Conservation (phyloP, 2,797 vertebrate species). For the Arnoldichthys spilopterus region DNA sequence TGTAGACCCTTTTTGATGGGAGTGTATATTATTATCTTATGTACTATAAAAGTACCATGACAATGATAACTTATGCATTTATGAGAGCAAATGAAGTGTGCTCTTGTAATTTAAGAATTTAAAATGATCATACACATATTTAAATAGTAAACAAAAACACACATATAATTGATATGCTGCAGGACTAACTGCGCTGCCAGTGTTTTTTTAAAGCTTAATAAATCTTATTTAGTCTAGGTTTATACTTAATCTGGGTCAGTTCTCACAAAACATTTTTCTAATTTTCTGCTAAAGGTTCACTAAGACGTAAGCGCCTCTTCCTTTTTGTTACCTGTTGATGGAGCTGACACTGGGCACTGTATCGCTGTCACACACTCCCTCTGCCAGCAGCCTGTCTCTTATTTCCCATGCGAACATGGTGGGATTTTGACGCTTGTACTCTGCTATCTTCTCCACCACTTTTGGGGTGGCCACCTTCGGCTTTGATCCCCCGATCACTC, state of each 20-base stretch:
- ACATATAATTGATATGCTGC: no score
- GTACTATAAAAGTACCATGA: not conserved
- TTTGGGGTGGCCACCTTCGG: slow-evolving; percentile 92
- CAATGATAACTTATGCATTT: no score
- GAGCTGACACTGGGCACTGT: slow-evolving; percentile 93
- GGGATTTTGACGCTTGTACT: slow-evolving; percentile 92
- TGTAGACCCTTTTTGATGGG: not conserved
- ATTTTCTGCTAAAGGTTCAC: no score
- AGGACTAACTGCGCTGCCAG: no score
- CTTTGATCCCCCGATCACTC: slow-evolving; percentile 91
- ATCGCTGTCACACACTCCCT: slow-evolving; percentile 89
- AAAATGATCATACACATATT: no score
- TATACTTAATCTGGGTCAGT: not conserved
- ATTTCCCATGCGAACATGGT: slow-evolving; percentile 97
- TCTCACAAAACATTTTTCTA: not conserved
- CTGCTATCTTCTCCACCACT: slow-evolving; percentile 92
- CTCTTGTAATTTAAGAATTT: no score
- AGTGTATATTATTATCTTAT: not conserved
- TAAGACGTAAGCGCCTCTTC: not conserved
- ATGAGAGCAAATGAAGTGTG: no score
- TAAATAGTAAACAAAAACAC: no score
- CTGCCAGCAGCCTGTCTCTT: slow-evolving; percentile 86
- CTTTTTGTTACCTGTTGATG: slow-evolving; percentile 87
- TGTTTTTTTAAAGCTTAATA: no score
- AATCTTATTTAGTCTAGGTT: not conserved